These are phyloP conservation scores for Ophion obscuratus DNA, from an alignment of 2,888 invertebrate species.

Conservation along the genomic window DNA sequence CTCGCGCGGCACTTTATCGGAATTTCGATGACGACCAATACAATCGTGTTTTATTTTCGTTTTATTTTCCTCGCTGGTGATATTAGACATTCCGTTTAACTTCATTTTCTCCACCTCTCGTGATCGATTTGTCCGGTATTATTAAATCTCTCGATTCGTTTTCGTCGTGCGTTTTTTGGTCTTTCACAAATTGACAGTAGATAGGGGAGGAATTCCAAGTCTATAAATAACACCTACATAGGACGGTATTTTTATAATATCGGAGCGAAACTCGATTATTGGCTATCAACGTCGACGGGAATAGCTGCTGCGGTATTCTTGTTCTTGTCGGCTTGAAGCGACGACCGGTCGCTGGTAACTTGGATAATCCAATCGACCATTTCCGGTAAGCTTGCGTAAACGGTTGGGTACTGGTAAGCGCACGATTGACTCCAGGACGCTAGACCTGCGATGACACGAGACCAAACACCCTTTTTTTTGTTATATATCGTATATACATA, in stretches of 20 bases:
- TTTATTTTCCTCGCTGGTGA: not conserved
- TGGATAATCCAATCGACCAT: slow-evolving; percentile 74
- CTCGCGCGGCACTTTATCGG: not conserved
- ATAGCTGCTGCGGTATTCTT: not conserved
- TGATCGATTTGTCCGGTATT: not conserved
- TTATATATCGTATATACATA: slow-evolving; percentile 8
- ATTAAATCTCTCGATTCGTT: not conserved
- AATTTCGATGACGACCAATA: not conserved
- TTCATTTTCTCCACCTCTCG: not conserved
- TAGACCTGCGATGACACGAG: slow-evolving; percentile 70
- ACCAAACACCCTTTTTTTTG: slow-evolving; percentile 21
- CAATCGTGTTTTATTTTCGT: not conserved
- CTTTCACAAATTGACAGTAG: not conserved
- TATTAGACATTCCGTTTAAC: not conserved
- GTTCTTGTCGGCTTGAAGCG: slow-evolving; percentile 27
- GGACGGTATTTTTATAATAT: not conserved
- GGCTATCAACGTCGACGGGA: not conserved
- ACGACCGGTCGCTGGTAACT: slow-evolving; percentile 61
- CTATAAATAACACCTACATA: not conserved
- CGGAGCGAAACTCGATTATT: not conserved
- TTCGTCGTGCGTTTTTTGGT: not conserved
- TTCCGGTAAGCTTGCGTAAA: slow-evolving; percentile 72
- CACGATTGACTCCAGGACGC: slow-evolving; percentile 76
- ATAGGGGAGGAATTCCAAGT: not conserved
- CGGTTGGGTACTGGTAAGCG: slow-evolving; percentile 72